Evolutionary conservation across 2,113 vertebrate species (phyloP).

Genomic region (Notarius lentiginosus): DNA sequence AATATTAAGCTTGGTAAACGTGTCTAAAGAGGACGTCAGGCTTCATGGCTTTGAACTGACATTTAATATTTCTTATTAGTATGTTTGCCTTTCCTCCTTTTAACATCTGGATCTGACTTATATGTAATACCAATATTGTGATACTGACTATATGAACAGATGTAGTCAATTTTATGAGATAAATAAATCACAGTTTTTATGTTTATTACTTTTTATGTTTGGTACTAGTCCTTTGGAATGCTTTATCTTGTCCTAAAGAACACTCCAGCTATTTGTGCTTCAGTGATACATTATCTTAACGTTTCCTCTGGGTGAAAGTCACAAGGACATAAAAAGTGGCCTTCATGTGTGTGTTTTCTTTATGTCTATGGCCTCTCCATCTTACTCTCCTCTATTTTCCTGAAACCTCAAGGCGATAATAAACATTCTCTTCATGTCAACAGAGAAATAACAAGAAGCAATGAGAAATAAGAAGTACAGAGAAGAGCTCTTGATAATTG

Average conservation of each 20-base stretch:
- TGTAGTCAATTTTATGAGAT: neutral
- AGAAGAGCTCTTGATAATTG: neutral
- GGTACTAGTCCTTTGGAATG: neutral
- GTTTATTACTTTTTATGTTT: neutral
- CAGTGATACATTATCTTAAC: neutral
- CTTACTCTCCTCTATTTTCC: neutral
- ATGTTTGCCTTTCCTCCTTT: neutral
- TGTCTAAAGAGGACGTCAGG: too few relatives aligned
- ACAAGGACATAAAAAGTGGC: neutral
- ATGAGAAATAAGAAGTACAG: neutral
- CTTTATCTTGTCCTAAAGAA: neutral
- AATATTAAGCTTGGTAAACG: too few relatives aligned
- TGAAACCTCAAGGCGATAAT: neutral
- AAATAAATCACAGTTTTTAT: conserved; percentile 1
- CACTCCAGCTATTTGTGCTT: neutral
- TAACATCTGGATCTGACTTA: neutral
- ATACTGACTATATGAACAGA: neutral
- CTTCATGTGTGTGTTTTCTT: neutral
- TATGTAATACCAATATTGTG: neutral
- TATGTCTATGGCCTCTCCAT: neutral
- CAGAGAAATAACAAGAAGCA: neutral
- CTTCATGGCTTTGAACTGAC: neutral
- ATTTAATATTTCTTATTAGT: neutral
- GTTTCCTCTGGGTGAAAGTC: neutral
- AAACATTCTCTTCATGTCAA: neutral